A percentile compares a stretch with the other conserved stretches of the same genome.
phyloP scores from a whole-genome alignment of 2,888 invertebrate species.

The Drosophila lutescens region DNA sequence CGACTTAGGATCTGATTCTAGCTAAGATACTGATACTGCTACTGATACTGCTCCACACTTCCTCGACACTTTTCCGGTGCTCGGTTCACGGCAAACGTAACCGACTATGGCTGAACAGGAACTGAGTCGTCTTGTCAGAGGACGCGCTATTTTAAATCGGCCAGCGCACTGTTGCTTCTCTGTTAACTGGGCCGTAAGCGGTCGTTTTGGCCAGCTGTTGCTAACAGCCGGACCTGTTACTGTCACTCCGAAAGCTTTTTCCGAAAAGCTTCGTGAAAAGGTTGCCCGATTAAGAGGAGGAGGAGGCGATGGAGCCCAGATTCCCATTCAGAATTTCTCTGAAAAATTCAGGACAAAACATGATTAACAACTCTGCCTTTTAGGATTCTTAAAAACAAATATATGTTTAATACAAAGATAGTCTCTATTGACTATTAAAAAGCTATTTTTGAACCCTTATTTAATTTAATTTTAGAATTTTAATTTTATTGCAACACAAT shows the following conservation, averaged over 20 bases:
- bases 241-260: slow-evolving; percentile 51
- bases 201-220: slow-evolving; percentile 33
- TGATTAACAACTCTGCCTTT: no score
- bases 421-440: no score
- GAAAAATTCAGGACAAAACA: background rate
- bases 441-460: no score
- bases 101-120: slow-evolving; percentile 76
- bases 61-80: slow-evolving; percentile 25
- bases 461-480: no score
- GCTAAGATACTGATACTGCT: background rate
- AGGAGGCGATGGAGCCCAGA: no score
- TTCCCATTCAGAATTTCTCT: background rate
- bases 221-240: slow-evolving; percentile 30
- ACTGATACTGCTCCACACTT: slow-evolving; percentile 17
- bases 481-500: no score
- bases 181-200: slow-evolving; percentile 15
- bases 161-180: slow-evolving; percentile 58
- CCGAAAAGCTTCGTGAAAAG: background rate
- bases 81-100: slow-evolving; percentile 60
- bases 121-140: slow-evolving; percentile 59
- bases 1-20: background rate
- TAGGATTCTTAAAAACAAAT: no score
- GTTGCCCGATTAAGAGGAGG: background rate
- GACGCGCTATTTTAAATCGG: slow-evolving; percentile 62
- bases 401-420: no score